Evolutionary conservation across 2,888 invertebrate species (phyloP).

Genomic region (Ornithoptera alexandrae): DNA sequence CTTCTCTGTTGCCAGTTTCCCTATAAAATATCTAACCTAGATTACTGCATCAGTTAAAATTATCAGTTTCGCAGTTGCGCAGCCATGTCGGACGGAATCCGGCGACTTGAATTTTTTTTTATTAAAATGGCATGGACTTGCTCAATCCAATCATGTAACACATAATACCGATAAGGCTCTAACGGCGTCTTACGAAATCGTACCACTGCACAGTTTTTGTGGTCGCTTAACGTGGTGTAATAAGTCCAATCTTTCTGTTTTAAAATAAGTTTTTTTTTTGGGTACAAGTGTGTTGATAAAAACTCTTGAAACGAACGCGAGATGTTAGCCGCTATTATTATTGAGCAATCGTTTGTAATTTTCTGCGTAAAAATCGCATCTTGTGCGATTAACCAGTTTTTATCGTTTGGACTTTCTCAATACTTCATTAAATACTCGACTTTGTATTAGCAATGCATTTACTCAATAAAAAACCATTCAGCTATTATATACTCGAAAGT

Average conservation of each 20-base stretch:
- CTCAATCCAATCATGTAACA: slow-evolving; percentile 27
- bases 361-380: slow-evolving; percentile 20
- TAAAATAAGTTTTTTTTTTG: neutral
- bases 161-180: slow-evolving; percentile 32
- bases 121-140: slow-evolving; percentile 29
- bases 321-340: slow-evolving; percentile 1
- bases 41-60: slow-evolving; percentile 17
- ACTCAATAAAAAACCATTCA: slow-evolving; percentile 2
- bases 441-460: slow-evolving; percentile 14
- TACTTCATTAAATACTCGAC: slow-evolving; percentile 27
- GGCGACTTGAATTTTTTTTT: slow-evolving; percentile 25
- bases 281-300: neutral
- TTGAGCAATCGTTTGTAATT: slow-evolving; percentile 9
- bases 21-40: neutral
- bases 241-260: slow-evolving; percentile 1
- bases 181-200: slow-evolving; percentile 32
- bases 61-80: slow-evolving; percentile 11
- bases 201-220: slow-evolving; percentile 21
- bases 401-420: slow-evolving; percentile 28
- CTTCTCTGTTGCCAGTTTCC: neutral
- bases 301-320: neutral
- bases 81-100: slow-evolving; percentile 10
- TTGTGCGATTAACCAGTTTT: slow-evolving; percentile 30
- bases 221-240: slow-evolving; percentile 25
- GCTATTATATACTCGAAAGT: too few species aligned